phyloP scores from a whole-genome alignment of 2,113 vertebrate genomes.

The Menidia beryllina region DNA sequence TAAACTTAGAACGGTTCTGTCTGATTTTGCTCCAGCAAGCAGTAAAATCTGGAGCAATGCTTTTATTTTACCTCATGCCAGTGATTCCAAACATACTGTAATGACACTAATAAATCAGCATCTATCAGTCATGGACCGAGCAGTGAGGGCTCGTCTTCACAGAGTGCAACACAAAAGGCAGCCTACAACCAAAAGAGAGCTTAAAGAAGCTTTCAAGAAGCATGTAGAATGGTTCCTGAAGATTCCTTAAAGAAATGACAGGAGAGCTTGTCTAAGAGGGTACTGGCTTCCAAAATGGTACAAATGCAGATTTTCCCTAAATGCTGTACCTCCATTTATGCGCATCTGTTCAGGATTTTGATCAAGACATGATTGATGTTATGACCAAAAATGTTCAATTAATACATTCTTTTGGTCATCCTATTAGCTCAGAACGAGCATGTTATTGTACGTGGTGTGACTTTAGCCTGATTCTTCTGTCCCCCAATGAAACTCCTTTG shows the following conservation, averaged over 20 bases:
- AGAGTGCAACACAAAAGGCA: background rate
- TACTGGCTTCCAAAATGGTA: too few relatives aligned
- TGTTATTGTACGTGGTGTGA: background rate
- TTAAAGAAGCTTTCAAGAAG: background rate
- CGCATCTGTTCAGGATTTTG: too few relatives aligned
- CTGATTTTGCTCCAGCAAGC: background rate
- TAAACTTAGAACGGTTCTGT: background rate
- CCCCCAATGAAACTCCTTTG: slow-evolving; percentile 21
- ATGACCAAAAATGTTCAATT: background rate
- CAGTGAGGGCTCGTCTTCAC: background rate
- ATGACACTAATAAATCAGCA: too few relatives aligned
- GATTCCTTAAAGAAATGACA: background rate
- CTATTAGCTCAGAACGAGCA: slow-evolving; percentile 14
- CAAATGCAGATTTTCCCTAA: too few relatives aligned
- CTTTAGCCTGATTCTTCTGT: slow-evolving; percentile 17
- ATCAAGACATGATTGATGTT: too few relatives aligned
- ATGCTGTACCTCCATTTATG: too few relatives aligned
- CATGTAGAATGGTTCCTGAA: background rate
- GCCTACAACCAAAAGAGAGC: background rate
- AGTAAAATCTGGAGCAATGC: too few relatives aligned
- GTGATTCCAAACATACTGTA: too few relatives aligned
- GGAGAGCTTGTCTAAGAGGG: too few relatives aligned
- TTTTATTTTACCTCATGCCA: too few relatives aligned
- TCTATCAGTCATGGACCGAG: too few relatives aligned
- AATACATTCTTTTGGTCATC: slow-evolving; percentile 21